Percentiles rank a stretch among this genome's conserved stretches.
phyloP scores from a whole-genome alignment of 2,888 invertebrate species.

The Plebejus melissa region DNA sequence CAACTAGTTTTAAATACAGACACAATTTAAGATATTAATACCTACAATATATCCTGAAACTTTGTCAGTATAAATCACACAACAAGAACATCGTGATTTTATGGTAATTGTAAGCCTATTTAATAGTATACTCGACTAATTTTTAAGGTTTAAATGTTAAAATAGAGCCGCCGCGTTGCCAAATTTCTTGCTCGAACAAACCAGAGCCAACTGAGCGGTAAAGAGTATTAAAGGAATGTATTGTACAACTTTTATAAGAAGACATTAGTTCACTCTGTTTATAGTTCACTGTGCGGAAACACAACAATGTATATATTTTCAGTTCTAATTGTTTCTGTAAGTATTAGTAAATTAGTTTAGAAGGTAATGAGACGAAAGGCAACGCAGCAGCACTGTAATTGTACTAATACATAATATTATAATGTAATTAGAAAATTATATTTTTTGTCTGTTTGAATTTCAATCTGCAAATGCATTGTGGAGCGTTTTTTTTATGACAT shows the following conservation, averaged over 20 bases:
- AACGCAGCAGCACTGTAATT: no score
- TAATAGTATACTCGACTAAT: constrained; percentile 14
- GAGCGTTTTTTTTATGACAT: no score
- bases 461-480: no score
- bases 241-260: constrained; percentile 20
- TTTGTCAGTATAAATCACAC: not conserved
- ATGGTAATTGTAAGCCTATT: constrained; percentile 18
- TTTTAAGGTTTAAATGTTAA: constrained; percentile 26
- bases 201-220: constrained; percentile 21
- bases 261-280: constrained; percentile 8
- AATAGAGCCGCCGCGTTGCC: constrained; percentile 16
- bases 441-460: no score
- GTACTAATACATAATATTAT: no score
- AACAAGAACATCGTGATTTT: not conserved
- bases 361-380: no score
- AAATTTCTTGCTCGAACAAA: constrained; percentile 27
- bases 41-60: no score
- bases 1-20: no score
- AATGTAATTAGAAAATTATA: no score
- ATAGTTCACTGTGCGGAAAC: not conserved
- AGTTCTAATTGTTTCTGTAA: not conserved
- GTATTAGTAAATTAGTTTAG: not conserved
- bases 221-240: constrained; percentile 25
- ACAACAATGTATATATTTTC: not conserved
- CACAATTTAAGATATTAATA: not conserved